Base-by-base conservation (phyloP, 2,113 vertebrate genomes). In the Petrocephalus zakoni region DNA sequence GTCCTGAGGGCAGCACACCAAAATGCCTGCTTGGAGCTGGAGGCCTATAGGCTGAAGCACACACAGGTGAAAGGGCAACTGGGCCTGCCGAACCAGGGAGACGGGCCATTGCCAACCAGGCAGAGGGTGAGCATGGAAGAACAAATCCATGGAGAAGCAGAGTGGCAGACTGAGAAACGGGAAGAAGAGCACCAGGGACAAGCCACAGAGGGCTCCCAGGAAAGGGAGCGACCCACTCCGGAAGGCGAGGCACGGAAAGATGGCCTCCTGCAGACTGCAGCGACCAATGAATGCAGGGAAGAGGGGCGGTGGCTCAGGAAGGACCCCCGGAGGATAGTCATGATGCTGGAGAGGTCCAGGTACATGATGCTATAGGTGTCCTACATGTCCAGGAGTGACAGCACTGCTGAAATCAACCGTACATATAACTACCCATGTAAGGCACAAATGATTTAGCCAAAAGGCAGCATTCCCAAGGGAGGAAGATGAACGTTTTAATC, bases 341-440 rank as follows among this genome's bases (percentile, higher is more conserved):
- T 94, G 94, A 88, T 95, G 78, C 93, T 93, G 42, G 94, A 95
- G 91, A 90, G 94, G 88, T 95, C 94, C 34, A 93, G 94, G 95
- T 95, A 86, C 92, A 92, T 37, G 21, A 0, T 13, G 13, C 15
- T 17, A 6, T 17, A 55, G 46, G 29, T 17, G 15, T 17, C 89
- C 19, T 0, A 19, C 19, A 17, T 53, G 1, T 89, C 21, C 34
- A 58, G 49, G n/a, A 0, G 19, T 55, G 1, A 15, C 34, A 22
- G 19, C 0, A 0, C 84, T 19, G 25, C 78, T 64, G 29, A 46
- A 64, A 87, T 25, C 81, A 22, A 49, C 46, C 34, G n/a, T 21
- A 47, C 81, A 83, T 47, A 51, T 83, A 37, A 83, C 81, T 42
- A 83, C 46, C 34, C 81, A 8, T 75, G 29, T 19, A 78, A 78